Conservation (phyloP, 1,140 invertebrate species). For the Saccostrea cuccullata region DNA sequence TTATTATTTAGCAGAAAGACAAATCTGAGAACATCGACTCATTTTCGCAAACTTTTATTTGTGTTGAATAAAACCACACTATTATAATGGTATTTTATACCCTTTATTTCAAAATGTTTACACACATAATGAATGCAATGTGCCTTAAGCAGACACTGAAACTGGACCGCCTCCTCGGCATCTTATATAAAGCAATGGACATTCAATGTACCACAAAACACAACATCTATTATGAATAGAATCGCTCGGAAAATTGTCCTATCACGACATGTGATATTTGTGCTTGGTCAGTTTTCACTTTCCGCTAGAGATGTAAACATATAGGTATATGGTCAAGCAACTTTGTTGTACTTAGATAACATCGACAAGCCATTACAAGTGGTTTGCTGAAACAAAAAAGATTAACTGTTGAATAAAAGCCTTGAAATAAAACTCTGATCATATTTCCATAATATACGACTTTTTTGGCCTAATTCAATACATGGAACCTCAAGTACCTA, state of each 20-base stretch:
- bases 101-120: neutral
- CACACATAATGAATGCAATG: neutral
- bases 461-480: no score
- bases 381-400: slow-evolving; percentile 38
- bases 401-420: no score
- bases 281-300: neutral
- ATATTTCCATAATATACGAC: no score
- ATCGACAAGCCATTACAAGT: slow-evolving; percentile 43
- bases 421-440: no score
- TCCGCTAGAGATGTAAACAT: neutral
- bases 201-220: neutral
- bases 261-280: neutral
- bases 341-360: slow-evolving; percentile 42
- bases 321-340: neutral
- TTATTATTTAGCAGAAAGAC: no score
- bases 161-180: neutral
- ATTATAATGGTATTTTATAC: neutral
- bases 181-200: neutral
- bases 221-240: neutral
- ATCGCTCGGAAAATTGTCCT: neutral
- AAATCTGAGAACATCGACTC: no score
- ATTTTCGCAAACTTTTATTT: no score
- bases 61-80: no score
- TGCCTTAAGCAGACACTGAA: slow-evolving; percentile 3
- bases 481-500: no score